These are phyloP conservation scores for Rhynchopsitta pachyrhyncha DNA, from an alignment of 2,113 vertebrate genomes.

Conservation along the genomic window DNA sequence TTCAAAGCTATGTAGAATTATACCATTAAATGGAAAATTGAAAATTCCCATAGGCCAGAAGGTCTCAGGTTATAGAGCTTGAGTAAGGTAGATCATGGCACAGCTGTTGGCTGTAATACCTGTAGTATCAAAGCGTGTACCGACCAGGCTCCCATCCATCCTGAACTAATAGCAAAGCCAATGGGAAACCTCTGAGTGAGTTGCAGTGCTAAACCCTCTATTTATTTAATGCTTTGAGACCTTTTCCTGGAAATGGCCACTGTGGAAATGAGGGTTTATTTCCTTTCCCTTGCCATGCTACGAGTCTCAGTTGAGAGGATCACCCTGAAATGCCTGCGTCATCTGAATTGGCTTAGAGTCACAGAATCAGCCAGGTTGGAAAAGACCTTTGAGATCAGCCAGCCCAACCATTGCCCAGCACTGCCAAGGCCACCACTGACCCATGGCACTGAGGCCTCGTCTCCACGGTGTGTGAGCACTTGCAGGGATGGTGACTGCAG, in stretches of 20 bases:
- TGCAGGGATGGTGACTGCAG: background rate
- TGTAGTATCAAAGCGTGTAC: background rate
- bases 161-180: background rate
- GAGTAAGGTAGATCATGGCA: background rate
- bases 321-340: background rate
- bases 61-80: background rate
- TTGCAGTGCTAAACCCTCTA: background rate
- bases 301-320: background rate
- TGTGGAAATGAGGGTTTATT: background rate
- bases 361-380: background rate
- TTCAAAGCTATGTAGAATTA: too few relatives aligned
- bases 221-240: background rate
- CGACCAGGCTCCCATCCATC: background rate
- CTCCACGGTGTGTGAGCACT: fast-evolving
- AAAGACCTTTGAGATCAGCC: background rate
- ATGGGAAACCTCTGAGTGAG: background rate
- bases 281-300: background rate
- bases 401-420: background rate
- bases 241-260: background rate
- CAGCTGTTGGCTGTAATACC: background rate
- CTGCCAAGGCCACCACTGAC: background rate
- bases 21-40: background rate
- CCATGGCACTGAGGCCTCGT: background rate
- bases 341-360: background rate
- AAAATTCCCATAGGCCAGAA: background rate